Percentiles rank a stretch among this genome's conserved stretches.
phyloP scores from a whole-genome alignment of 2,888 invertebrate species.

The Agrotis segetum region DNA sequence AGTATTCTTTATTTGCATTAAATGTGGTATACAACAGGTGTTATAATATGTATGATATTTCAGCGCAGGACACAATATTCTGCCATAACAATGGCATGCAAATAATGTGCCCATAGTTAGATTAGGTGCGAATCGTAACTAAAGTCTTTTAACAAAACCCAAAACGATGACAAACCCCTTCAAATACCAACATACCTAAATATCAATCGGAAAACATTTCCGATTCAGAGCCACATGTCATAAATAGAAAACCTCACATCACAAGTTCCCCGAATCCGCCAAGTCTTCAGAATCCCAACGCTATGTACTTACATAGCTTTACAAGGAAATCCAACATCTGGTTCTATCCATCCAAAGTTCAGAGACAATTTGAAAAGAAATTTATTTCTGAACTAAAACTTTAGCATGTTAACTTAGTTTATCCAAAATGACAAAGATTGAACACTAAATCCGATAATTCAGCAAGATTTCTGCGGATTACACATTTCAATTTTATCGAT shows the following conservation, averaged over 20 bases:
- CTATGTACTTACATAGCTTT: slow-evolving; percentile 12
- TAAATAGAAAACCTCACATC: slow-evolving; percentile 35
- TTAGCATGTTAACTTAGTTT: not conserved
- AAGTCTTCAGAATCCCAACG: slow-evolving; percentile 32
- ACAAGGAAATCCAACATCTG: slow-evolving; percentile 54
- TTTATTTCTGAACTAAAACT: slow-evolving; percentile 16
- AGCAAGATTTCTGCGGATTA: slow-evolving; percentile 16
- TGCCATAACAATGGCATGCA: no score
- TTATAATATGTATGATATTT: no score
- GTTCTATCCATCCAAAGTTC: slow-evolving; percentile 7
- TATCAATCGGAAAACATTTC: slow-evolving; percentile 10
- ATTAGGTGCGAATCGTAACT: not conserved
- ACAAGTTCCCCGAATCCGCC: slow-evolving; percentile 40
- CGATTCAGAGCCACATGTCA: slow-evolving; percentile 2
- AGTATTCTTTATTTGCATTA: no score
- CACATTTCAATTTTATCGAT: slow-evolving; percentile 10
- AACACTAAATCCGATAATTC: slow-evolving; percentile 6
- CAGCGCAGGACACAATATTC: no score
- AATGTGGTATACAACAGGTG: no score
- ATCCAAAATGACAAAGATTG: not conserved
- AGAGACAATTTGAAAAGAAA: slow-evolving; percentile 9
- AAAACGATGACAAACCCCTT: not conserved
- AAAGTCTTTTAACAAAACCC: no score
- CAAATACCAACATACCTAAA: not conserved
- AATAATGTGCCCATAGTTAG: no score